Percentiles rank a stretch among this genome's conserved stretches.
These are phyloP conservation scores for Isotomurus palustris DNA, from an alignment of 2,888 invertebrate genomes.

Conservation along the genomic window DNA sequence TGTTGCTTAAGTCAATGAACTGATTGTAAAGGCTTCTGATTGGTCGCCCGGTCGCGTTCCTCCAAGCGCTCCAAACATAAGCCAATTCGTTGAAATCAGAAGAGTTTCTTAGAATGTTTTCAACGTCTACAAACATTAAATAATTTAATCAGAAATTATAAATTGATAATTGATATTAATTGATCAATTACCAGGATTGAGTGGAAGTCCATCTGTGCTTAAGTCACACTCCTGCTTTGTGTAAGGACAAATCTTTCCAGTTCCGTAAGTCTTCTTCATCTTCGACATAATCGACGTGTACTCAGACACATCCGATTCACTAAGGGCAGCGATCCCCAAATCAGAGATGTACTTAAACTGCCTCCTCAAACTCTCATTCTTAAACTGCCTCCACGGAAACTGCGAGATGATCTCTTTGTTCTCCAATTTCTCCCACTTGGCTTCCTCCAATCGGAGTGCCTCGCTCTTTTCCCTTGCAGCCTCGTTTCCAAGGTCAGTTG, in stretches of 20 bases:
- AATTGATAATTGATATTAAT: neutral
- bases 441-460: constrained; percentile 22
- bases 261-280: constrained; percentile 73
- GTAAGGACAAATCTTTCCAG: constrained; percentile 65
- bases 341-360: constrained; percentile 67
- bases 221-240: constrained; percentile 51
- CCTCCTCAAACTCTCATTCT: constrained; percentile 62
- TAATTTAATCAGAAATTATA: neutral
- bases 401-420: constrained; percentile 62
- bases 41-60: constrained; percentile 71
- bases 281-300: constrained; percentile 54
- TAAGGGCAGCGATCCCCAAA: constrained; percentile 66
- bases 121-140: constrained; percentile 58
- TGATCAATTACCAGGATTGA: constrained; percentile 52
- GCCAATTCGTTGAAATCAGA: constrained; percentile 68
- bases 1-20: constrained; percentile 73
- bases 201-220: constrained; percentile 54
- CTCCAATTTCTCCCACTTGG: constrained; percentile 67
- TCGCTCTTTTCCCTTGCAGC: constrained; percentile 26
- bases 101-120: constrained; percentile 66
- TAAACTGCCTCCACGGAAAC: constrained; percentile 58
- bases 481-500: constrained; percentile 49
- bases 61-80: constrained; percentile 75
- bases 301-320: constrained; percentile 35
- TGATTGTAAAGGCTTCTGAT: constrained; percentile 70